These are phyloP conservation scores for Takifugu flavidus DNA, from an alignment of 2,113 vertebrate species.

Conservation along the genomic window DNA sequence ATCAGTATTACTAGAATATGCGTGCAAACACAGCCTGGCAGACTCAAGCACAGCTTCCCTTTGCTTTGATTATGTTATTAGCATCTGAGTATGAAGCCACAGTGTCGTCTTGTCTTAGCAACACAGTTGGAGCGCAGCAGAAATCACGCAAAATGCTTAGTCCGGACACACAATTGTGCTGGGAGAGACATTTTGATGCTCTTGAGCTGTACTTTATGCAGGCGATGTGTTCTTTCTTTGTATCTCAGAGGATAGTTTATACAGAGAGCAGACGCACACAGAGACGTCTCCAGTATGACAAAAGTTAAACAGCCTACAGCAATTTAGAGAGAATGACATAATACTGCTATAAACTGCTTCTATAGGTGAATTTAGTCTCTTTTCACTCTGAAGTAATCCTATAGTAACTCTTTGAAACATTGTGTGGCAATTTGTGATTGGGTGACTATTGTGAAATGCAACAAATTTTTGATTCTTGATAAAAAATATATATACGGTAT, in stretches of 20 bases:
- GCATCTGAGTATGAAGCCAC: slow-evolving; percentile 43
- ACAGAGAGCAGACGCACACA: slow-evolving; percentile 29
- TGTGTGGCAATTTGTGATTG: too few relatives aligned
- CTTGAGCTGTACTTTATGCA: not conserved
- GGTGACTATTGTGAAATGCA: too few relatives aligned
- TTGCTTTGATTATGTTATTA: slow-evolving; percentile 55
- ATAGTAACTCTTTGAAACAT: not conserved
- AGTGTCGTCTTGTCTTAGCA: slow-evolving; percentile 33
- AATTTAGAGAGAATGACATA: not conserved
- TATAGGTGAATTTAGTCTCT: not conserved
- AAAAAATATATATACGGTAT: too few relatives aligned
- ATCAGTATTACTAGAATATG: slow-evolving; percentile 65
- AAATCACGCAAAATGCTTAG: slow-evolving; percentile 60
- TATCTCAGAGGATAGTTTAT: slow-evolving; percentile 27
- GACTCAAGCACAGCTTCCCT: slow-evolving; percentile 18
- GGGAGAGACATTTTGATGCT: slow-evolving; percentile 19
- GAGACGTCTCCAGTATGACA: slow-evolving; percentile 8
- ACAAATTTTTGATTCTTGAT: too few relatives aligned
- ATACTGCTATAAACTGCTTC: not conserved
- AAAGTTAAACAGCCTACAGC: not conserved
- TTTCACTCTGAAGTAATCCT: not conserved
- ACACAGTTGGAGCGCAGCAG: slow-evolving; percentile 48
- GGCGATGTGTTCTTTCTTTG: slow-evolving; percentile 8
- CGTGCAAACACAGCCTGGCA: slow-evolving; percentile 36
- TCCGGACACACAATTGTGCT: slow-evolving; percentile 37